Conservation (phyloP, 2,113 vertebrate species). For the Mystacornis crossleyi region DNA sequence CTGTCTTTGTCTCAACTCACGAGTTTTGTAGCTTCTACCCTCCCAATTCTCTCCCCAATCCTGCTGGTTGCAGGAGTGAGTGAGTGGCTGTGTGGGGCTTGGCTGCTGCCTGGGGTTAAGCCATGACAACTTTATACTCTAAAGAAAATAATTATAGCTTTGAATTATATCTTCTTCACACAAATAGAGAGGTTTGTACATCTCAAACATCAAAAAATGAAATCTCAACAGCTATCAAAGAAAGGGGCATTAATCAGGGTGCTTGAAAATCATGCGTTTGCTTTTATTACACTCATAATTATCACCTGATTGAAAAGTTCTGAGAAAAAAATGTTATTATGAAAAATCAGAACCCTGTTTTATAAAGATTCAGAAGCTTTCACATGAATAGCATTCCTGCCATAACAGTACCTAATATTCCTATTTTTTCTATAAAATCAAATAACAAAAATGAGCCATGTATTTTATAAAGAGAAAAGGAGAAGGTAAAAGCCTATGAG, state of each 20-base stretch:
- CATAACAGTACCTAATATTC: background rate
- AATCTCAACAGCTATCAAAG: background rate
- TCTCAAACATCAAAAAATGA: background rate
- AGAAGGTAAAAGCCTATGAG: background rate
- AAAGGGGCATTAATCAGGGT: background rate
- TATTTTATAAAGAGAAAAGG: background rate
- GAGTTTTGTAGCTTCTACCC: background rate
- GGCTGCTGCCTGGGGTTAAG: background rate
- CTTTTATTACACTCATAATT: background rate
- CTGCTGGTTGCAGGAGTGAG: background rate
- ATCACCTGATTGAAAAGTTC: background rate
- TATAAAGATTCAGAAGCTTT: background rate
- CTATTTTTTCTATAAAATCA: background rate
- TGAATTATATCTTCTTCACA: background rate
- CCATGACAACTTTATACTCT: background rate
- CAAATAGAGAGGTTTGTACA: background rate
- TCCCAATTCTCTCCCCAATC: background rate
- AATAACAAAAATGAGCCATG: background rate
- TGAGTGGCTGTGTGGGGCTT: accelerated
- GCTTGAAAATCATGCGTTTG: background rate
- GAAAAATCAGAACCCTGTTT: background rate
- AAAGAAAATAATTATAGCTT: background rate
- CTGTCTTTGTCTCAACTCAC: background rate
- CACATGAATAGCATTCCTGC: background rate
- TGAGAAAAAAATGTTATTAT: background rate